phyloP scores from a whole-genome alignment of 1,140 invertebrate genomes.

The Rhagoletis pomonella region DNA sequence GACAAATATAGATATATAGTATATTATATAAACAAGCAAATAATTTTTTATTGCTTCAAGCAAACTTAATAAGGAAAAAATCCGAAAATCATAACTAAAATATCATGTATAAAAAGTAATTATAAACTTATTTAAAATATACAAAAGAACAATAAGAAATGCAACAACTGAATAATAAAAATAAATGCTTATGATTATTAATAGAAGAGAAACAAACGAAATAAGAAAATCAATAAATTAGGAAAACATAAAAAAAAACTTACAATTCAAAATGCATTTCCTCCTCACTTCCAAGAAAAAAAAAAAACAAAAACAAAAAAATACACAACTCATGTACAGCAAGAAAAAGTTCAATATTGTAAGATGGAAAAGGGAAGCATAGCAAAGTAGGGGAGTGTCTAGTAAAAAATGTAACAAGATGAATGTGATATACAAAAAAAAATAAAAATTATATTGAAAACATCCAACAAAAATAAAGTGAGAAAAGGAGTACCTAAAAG shows the following conservation, averaged over 20 bases:
- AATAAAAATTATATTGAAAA: background rate
- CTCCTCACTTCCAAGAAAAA: conserved; percentile 34
- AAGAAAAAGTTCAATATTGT: background rate
- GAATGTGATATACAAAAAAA: conserved; percentile 47
- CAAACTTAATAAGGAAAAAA: background rate
- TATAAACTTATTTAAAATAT: conserved; percentile 37
- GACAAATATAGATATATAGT: no score
- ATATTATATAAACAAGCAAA: no score
- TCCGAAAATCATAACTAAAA: no score
- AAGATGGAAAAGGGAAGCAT: no score
- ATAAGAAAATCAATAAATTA: conserved; percentile 52
- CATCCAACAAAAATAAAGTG: background rate
- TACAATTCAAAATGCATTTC: conserved; percentile 54
- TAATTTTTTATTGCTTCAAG: background rate
- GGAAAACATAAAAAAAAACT: conserved; percentile 52
- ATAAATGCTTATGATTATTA: conserved; percentile 53
- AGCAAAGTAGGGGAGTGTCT: background rate
- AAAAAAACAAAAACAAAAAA: conserved; percentile 25
- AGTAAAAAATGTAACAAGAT: background rate
- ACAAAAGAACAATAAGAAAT: conserved; percentile 52
- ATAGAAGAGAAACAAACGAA: conserved; percentile 23
- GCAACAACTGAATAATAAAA: conserved; percentile 51
- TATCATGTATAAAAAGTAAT: background rate
- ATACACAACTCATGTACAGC: background rate
- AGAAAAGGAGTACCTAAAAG: conserved; percentile 13